Percentiles rank a stretch among this genome's conserved stretches.
Conservation (phyloP, 1,140 invertebrate species). For the Mycetomoellerius zeteki region DNA sequence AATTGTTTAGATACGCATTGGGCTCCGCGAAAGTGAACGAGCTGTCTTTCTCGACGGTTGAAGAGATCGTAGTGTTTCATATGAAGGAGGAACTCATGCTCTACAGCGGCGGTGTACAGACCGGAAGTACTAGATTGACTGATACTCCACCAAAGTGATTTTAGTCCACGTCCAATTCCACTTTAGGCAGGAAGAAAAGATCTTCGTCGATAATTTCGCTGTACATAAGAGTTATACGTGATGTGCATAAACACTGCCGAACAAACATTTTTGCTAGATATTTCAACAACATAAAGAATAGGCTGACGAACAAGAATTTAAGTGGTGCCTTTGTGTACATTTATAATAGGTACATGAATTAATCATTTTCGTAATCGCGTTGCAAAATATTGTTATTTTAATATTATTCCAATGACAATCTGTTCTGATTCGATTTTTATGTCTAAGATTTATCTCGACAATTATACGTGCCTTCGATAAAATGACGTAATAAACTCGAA, state of each 20-base stretch:
- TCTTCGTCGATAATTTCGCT: slow-evolving; percentile 13
- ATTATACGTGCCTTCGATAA: slow-evolving; percentile 50
- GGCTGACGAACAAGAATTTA: slow-evolving; percentile 12
- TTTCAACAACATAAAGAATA: not conserved
- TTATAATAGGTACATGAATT: not conserved
- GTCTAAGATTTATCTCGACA: not conserved
- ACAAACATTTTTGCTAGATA: slow-evolving; percentile 1
- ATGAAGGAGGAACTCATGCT: slow-evolving; percentile 81
- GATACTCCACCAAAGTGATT: slow-evolving; percentile 81
- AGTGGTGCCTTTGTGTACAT: slow-evolving; percentile 53
- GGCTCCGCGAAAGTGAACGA: slow-evolving; percentile 82
- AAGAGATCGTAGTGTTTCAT: slow-evolving; percentile 84
- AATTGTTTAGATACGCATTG: slow-evolving; percentile 80
- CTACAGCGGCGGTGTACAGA: slow-evolving; percentile 80
- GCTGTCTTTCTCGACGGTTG: slow-evolving; percentile 80
- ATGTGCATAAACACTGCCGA: slow-evolving; percentile 47
- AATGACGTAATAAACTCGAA: slow-evolving; percentile 27
- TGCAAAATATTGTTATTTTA: slow-evolving; percentile 33
- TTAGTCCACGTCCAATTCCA: not conserved
- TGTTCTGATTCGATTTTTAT: not conserved
- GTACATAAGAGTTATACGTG: slow-evolving; percentile 5
- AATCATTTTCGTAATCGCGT: not conserved
- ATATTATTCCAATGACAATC: slow-evolving; percentile 15
- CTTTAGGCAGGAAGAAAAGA: not conserved
- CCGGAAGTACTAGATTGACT: slow-evolving; percentile 82